phyloP scores from a whole-genome alignment of 2,113 vertebrate species.

The Neolamprologus devosi region DNA sequence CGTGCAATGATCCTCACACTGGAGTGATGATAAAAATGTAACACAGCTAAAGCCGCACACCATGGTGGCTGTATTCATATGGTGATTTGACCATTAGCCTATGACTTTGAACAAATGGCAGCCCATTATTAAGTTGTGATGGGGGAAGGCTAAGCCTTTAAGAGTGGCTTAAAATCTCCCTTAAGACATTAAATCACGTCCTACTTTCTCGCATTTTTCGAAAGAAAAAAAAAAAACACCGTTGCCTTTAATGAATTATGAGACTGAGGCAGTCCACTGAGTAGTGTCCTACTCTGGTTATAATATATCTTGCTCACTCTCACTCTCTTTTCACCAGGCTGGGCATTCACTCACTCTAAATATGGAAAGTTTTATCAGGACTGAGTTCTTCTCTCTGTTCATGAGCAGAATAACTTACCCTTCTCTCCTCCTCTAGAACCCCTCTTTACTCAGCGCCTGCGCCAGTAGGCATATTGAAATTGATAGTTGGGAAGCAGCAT shows the following conservation, averaged over 20 bases:
- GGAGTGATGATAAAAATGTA: conserved; percentile 14
- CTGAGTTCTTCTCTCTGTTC: background rate
- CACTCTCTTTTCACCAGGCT: background rate
- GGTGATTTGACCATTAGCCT: conserved; percentile 44
- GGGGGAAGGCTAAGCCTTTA: conserved; percentile 36
- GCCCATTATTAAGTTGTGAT: conserved; percentile 27
- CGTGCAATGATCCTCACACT: conserved; percentile 10
- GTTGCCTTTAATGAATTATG: conserved; percentile 44
- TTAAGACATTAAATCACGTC: conserved; percentile 36
- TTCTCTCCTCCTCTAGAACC: background rate
- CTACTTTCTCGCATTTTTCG: conserved; percentile 11
- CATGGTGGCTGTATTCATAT: conserved; percentile 13
- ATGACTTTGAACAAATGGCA: conserved; percentile 41
- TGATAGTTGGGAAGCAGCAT: background rate
- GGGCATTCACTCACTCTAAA: background rate
- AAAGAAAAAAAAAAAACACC: background rate
- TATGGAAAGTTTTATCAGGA: background rate
- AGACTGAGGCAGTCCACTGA: background rate
- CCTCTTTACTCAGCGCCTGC: background rate
- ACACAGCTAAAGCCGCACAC: background rate
- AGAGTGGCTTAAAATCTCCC: conserved; percentile 46
- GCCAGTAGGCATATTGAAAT: background rate
- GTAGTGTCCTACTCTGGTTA: conserved; percentile 19
- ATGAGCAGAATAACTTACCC: background rate
- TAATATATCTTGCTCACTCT: background rate